Evolutionary conservation across 1,140 invertebrate genomes (phyloP).

Genomic region (Drosophila rufa): DNA sequence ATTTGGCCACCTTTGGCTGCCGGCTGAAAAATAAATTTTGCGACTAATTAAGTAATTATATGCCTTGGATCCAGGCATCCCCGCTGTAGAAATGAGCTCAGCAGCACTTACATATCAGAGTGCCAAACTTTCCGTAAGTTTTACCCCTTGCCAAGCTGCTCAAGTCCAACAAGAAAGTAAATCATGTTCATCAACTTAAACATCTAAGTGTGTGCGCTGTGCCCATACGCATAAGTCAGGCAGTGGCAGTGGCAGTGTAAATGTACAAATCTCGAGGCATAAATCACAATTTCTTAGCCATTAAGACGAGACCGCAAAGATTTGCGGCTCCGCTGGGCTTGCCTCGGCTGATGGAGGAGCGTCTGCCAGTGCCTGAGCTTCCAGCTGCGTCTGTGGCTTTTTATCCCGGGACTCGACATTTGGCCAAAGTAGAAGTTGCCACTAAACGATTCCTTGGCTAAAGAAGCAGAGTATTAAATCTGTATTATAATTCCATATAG

Average conservation of each 20-base stretch:
- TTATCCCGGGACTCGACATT: constrained; percentile 8
- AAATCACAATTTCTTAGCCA: constrained; percentile 84
- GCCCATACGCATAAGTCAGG: constrained; percentile 13
- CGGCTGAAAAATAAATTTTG: constrained; percentile 25
- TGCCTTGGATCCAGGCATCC: constrained; percentile 13
- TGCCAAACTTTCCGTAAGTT: constrained; percentile 25
- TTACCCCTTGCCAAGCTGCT: constrained; percentile 5
- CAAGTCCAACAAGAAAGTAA: constrained; percentile 23
- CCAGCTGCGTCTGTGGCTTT: constrained; percentile 40
- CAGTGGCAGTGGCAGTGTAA: constrained; percentile 15
- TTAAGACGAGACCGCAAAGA: constrained; percentile 82
- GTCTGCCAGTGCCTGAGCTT: constrained; percentile 18
- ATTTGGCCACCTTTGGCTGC: constrained; percentile 44
- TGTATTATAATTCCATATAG: not conserved
- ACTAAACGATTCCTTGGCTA: constrained; percentile 7
- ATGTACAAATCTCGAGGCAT: constrained; percentile 74
- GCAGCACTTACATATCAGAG: constrained; percentile 3
- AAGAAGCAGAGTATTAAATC: not conserved
- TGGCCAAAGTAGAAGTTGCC: constrained; percentile 11
- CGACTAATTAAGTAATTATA: constrained; percentile 47
- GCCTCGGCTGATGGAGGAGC: constrained; percentile 60
- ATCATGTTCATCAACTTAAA: constrained; percentile 30
- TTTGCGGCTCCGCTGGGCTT: constrained; percentile 72
- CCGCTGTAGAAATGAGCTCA: not conserved
- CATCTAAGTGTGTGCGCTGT: constrained; percentile 14